These are phyloP conservation scores for Heliconius nattereri DNA, from an alignment of 1,140 invertebrate genomes.

Conservation along the genomic window DNA sequence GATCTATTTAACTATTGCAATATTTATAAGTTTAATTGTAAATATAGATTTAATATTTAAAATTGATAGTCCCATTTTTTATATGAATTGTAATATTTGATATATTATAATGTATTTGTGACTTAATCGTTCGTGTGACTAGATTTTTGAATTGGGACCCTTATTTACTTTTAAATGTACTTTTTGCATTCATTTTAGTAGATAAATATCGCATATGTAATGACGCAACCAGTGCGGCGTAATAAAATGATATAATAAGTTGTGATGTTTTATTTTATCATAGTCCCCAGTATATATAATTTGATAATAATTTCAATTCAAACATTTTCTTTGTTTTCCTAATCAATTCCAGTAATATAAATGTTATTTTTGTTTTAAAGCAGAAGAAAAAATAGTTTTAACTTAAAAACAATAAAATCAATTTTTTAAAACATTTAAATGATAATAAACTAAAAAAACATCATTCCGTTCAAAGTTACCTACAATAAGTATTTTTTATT, in stretches of 20 bases:
- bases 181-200: constrained; percentile 30
- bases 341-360: too few species aligned
- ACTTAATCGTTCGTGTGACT: constrained; percentile 24
- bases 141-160: constrained; percentile 37
- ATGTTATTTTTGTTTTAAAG: too few species aligned
- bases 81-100: constrained; percentile 43
- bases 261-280: constrained; percentile 43
- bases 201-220: constrained; percentile 28
- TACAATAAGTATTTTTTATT: not conserved
- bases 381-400: too few species aligned
- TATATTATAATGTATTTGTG: constrained; percentile 31
- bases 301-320: too few species aligned
- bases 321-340: too few species aligned
- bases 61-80: constrained; percentile 69
- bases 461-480: not conserved
- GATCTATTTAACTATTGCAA: constrained; percentile 38
- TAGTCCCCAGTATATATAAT: too few species aligned
- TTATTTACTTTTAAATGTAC: constrained; percentile 20
- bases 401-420: too few species aligned
- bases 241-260: constrained; percentile 65
- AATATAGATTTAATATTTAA: constrained; percentile 78
- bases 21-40: constrained; percentile 73
- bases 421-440: too few species aligned
- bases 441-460: too few species aligned
- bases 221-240: constrained; percentile 53